Conservation (phyloP, 2,113 vertebrate species). For the Columba livia region DNA sequence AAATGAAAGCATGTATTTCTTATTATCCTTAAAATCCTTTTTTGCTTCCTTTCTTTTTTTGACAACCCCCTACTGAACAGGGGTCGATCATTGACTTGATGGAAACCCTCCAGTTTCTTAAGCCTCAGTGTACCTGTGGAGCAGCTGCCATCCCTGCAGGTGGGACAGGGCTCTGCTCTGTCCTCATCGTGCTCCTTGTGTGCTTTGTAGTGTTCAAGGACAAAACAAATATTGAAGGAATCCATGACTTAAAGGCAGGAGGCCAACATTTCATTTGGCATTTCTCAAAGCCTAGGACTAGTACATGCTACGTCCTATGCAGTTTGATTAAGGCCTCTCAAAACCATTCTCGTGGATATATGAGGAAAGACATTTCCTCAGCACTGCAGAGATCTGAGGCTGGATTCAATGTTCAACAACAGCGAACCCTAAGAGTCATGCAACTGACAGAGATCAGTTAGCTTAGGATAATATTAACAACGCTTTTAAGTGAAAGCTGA, state of each 20-base stretch:
- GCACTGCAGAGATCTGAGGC: neutral
- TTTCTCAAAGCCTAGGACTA: neutral
- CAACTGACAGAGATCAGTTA: neutral
- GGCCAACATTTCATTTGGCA: neutral
- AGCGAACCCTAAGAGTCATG: neutral
- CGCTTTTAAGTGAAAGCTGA: neutral
- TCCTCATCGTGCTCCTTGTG: neutral
- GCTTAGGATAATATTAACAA: neutral
- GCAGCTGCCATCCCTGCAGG: neutral
- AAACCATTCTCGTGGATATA: neutral
- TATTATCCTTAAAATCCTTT: neutral
- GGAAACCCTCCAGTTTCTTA: neutral
- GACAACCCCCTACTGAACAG: neutral
- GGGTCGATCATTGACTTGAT: neutral
- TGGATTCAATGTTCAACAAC: neutral
- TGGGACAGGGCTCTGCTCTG: neutral
- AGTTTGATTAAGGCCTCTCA: neutral
- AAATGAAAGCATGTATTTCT: rapidly evolving
- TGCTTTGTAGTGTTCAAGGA: neutral
- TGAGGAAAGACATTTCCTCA: neutral
- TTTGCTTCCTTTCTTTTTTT: neutral
- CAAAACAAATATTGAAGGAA: neutral
- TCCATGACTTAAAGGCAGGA: neutral
- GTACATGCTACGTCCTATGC: rapidly evolving
- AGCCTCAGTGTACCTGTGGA: neutral